These are phyloP conservation scores for Sminthopsis crassicaudata DNA, from an alignment of 2,113 vertebrate species.

Conservation along the genomic window DNA sequence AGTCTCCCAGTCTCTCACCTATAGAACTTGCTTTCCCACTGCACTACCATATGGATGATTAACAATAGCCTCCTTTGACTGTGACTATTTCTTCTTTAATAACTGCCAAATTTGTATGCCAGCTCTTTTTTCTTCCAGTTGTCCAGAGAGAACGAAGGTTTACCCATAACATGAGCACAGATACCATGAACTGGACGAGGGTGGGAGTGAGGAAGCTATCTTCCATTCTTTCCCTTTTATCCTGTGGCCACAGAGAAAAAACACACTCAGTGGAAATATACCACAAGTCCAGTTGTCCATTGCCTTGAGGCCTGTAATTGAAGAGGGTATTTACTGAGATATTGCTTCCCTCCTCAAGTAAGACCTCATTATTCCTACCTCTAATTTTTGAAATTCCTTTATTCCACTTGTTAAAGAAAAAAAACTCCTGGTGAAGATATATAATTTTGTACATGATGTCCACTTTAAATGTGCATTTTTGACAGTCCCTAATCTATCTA, in stretches of 20 bases:
- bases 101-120: not conserved
- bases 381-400: not conserved
- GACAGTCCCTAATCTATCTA: not conserved
- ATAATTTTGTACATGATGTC: not conserved
- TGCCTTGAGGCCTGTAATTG: not conserved
- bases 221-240: not conserved
- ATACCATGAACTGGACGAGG: not conserved
- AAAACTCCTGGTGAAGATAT: not conserved
- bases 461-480: not conserved
- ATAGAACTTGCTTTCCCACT: too few species aligned
- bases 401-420: not conserved
- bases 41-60: too few species aligned
- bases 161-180: not conserved
- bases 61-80: too few species aligned
- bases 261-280: not conserved
- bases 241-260: not conserved
- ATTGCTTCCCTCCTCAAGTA: not conserved
- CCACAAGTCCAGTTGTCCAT: not conserved
- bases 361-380: not conserved
- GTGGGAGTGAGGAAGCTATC: not conserved
- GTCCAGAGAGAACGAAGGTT: not conserved
- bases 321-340: not conserved
- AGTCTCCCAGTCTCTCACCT: too few species aligned
- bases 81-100: not conserved
- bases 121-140: not conserved